Conservation (phyloP, 2,888 invertebrate genomes). For the Archips crataeganus region DNA sequence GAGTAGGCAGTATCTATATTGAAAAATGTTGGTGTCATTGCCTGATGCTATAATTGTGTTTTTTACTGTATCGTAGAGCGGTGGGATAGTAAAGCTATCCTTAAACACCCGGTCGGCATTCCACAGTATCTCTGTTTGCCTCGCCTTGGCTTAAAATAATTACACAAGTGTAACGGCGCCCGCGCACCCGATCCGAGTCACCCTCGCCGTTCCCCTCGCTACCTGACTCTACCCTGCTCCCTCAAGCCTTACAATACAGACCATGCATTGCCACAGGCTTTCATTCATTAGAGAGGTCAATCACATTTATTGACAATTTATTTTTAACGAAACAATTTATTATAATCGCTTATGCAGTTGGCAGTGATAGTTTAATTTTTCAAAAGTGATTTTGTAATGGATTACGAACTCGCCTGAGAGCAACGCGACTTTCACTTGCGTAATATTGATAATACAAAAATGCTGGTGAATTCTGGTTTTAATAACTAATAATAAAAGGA, state of each 20-base stretch:
- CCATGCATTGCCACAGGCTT: neutral
- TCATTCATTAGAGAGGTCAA: neutral
- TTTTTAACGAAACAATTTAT: neutral
- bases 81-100: constrained; percentile 46
- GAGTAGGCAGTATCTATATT: neutral
- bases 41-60: neutral
- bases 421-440: constrained; percentile 70
- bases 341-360: constrained; percentile 27
- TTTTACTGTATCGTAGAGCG: constrained; percentile 21
- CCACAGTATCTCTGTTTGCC: constrained; percentile 70
- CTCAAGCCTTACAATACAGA: neutral
- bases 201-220: constrained; percentile 62
- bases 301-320: neutral
- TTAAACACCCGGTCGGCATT: constrained; percentile 70
- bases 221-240: constrained; percentile 52
- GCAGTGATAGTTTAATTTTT: constrained; percentile 64
- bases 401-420: constrained; percentile 49
- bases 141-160: constrained; percentile 80
- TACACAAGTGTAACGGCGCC: constrained; percentile 75
- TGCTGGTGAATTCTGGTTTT: neutral
- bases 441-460: constrained; percentile 43
- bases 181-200: constrained; percentile 61
- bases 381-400: constrained; percentile 52
- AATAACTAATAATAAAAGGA: no score
- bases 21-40: neutral